phyloP scores from a whole-genome alignment of 2,888 invertebrate genomes.

The Apamea anceps region DNA sequence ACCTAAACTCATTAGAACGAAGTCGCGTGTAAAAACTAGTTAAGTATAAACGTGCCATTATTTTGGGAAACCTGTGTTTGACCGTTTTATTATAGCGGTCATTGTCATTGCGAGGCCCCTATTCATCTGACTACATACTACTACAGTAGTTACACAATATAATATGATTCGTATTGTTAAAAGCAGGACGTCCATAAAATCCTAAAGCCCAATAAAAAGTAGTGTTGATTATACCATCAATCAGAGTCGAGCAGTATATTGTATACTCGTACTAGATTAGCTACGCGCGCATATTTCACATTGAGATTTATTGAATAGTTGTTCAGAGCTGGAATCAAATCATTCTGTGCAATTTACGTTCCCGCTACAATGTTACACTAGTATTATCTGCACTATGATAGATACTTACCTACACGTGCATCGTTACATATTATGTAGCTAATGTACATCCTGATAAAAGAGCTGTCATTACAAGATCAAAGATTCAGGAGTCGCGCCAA shows the following conservation, averaged over 20 bases:
- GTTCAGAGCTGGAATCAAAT: slow-evolving; percentile 45
- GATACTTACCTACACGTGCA: slow-evolving; percentile 7
- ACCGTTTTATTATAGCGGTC: background rate
- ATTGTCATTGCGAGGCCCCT: background rate
- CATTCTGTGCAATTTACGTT: slow-evolving; percentile 29
- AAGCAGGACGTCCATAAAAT: slow-evolving; percentile 44
- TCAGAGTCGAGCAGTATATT: slow-evolving; percentile 16
- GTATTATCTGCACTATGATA: slow-evolving; percentile 1
- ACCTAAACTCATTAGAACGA: background rate
- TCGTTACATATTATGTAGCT: slow-evolving; percentile 9
- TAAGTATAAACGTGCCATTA: background rate
- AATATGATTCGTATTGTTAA: slow-evolving; percentile 20
- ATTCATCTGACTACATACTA: background rate
- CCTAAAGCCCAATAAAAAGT: slow-evolving; percentile 51
- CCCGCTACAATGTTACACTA: slow-evolving; percentile 29
- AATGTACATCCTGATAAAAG: slow-evolving; percentile 21
- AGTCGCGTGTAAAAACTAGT: background rate
- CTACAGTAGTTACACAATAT: background rate
- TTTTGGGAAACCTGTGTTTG: background rate
- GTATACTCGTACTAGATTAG: slow-evolving; percentile 34
- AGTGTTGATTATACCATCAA: slow-evolving; percentile 33
- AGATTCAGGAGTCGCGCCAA: slow-evolving; percentile 6
- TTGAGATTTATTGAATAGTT: slow-evolving; percentile 59
- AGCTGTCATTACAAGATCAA: slow-evolving; percentile 23
- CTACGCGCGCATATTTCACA: slow-evolving; percentile 43